A percentile compares a stretch with the other conserved stretches of the same genome.
Conservation (phyloP, 2,113 vertebrate genomes). For the Fulmarus glacialis region DNA sequence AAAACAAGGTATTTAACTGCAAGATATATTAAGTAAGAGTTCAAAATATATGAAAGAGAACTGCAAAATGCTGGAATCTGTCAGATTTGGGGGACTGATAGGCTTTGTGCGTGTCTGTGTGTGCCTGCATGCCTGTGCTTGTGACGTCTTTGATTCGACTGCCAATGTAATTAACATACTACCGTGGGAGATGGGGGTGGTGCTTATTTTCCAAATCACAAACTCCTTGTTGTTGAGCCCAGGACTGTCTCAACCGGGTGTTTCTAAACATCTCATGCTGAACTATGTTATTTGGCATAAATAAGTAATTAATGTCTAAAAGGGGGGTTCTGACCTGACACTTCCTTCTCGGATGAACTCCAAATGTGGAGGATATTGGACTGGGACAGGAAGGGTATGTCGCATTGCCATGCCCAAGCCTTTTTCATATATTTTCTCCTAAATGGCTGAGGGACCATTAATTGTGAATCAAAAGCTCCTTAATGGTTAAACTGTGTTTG, state of each 20-base stretch:
- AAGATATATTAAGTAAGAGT: neutral
- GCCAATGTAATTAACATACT: constrained; percentile 11
- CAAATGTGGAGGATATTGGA: neutral
- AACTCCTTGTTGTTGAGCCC: neutral
- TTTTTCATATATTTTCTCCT: neutral
- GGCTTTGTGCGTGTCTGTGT: neutral
- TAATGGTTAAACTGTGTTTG: neutral
- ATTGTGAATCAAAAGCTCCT: neutral
- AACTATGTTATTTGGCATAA: constrained; percentile 1
- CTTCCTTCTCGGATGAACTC: neutral
- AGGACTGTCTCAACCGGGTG: neutral
- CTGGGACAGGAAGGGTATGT: neutral
- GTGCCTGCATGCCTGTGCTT: neutral
- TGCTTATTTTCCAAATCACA: neutral
- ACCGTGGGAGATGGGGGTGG: neutral
- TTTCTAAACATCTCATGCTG: neutral
- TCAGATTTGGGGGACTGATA: neutral
- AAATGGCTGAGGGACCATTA: neutral
- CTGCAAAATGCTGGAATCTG: constrained; percentile 19
- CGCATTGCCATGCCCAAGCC: neutral
- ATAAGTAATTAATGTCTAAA: neutral
- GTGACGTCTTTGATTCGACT: neutral
- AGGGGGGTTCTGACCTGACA: neutral
- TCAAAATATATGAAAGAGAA: neutral
- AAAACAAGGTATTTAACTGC: neutral